phyloP scores from a whole-genome alignment of 2,888 invertebrate species.

The Xanthia togata region DNA sequence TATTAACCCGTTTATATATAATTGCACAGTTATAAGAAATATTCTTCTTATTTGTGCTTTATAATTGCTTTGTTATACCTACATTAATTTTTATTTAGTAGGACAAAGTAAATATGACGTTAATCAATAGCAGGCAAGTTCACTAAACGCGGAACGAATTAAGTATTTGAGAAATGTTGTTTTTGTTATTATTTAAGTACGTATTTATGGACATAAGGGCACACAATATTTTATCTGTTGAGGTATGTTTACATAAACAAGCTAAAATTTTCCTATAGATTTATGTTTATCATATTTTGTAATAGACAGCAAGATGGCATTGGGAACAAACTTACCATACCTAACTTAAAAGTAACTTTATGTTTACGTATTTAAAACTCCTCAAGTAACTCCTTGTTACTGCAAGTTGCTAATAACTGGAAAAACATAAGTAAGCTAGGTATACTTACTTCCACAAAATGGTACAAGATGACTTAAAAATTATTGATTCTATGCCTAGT shows the following conservation, averaged over 20 bases:
- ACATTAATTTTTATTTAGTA: constrained; percentile 32
- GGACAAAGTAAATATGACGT: constrained; percentile 25
- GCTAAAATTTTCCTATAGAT: constrained; percentile 17
- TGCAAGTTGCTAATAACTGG: too few relatives aligned
- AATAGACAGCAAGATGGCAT: background rate
- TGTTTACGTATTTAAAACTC: too few relatives aligned
- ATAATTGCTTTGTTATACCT: constrained; percentile 56
- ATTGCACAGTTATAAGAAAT: constrained; percentile 59
- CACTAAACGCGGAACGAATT: constrained; percentile 37
- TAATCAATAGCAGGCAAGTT: constrained; percentile 38
- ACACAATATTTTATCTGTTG: background rate
- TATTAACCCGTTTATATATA: constrained; percentile 53
- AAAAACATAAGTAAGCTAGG: too few relatives aligned
- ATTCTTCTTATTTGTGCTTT: constrained; percentile 52
- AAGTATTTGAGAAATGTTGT: constrained; percentile 25
- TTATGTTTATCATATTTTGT: constrained; percentile 9
- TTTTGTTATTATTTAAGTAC: constrained; percentile 10
- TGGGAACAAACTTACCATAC: background rate
- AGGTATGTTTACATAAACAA: constrained; percentile 24
- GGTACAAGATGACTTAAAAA: too few relatives aligned
- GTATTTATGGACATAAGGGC: background rate
- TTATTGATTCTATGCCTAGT: too few relatives aligned
- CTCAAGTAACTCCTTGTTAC: too few relatives aligned
- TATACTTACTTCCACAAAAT: too few relatives aligned
- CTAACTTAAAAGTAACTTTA: too few relatives aligned